Base-by-base conservation (phyloP, 2,888 invertebrate genomes). In the Nomada flava region DNA sequence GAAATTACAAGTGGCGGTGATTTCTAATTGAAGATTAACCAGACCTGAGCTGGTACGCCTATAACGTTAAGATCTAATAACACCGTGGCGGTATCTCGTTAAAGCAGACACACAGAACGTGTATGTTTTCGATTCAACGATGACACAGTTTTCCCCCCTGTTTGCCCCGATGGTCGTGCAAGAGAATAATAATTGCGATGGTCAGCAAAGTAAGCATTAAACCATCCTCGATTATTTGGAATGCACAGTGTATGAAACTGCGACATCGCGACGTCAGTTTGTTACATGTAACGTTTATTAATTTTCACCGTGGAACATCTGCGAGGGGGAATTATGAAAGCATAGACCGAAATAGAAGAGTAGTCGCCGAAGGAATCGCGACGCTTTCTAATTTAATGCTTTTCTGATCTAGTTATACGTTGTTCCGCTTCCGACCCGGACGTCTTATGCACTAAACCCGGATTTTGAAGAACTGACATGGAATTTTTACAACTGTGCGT, bases 341-440 rank as follows among this genome's bases (percentile, higher is more conserved):
- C 70, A 70, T 60, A 36, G 20, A 13, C 70, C 29, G 65, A 20
- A 50, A 71, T 62, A 23, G 20, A 77, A 42, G 20, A 59, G 69
- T 70, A 50, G 60, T 79, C 62, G 63, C 67, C 47, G 52, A 26
- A 78, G 15, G 72, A 57, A 50, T 62, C 29, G 60, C 55, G 78
- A 68, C 57, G 78, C 79, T 78, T 78, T 80, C 79, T 78, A 78
- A 80, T 78, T 80, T 78, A 80, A 80, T 72, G 72, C 57, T 55
- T 72, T 80, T 72, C 67, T 80, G 72, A 72, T 80, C 79, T 71
- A 67, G n/a, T 80, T 80, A 67, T 65, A 55, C 13, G 52, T 26
- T 50, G 77, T 60, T 65, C 77, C 77, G 65, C 53, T 70, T 79
- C 13, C 29, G 13, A 26, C 26, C 2, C 52, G 26, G n/a, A 65